Conservation (phyloP, 2,888 invertebrate genomes). For the Hyposoter didymator region DNA sequence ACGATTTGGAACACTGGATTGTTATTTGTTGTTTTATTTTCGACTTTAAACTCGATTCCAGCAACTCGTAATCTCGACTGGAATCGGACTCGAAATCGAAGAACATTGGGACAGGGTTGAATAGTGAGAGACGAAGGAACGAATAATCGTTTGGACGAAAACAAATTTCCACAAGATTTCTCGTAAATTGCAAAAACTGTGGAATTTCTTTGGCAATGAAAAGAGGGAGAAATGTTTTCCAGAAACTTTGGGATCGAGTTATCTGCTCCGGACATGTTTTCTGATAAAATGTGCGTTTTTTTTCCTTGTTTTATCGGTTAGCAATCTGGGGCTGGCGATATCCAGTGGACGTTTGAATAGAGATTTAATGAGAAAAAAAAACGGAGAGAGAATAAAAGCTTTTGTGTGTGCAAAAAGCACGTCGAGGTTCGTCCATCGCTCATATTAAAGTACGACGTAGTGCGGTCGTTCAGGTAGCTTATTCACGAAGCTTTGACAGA, state of each 20-base stretch:
- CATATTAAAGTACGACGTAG: constrained; percentile 47
- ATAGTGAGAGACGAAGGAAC: not conserved
- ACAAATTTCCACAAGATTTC: not conserved
- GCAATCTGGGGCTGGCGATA: not conserved
- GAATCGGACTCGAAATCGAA: not conserved
- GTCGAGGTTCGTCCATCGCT: constrained; percentile 15
- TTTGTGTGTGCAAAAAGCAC: constrained; percentile 7
- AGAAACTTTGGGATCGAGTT: not conserved
- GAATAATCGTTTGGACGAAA: not conserved
- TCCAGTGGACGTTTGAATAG: not conserved
- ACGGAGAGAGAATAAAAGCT: not conserved
- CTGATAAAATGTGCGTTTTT: not conserved
- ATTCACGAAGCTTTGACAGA: constrained; percentile 56
- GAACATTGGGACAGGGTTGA: not conserved
- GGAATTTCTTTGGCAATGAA: not conserved
- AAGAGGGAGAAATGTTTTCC: too few species aligned
- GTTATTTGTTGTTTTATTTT: not conserved
- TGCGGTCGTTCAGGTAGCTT: constrained; percentile 32
- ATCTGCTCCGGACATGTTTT: not conserved
- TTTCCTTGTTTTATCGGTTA: not conserved
- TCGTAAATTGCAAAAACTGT: not conserved
- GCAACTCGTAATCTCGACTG: not conserved
- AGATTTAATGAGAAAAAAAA: constrained; percentile 9
- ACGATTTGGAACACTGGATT: constrained; percentile 14
- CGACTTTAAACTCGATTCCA: not conserved